Base-by-base conservation (phyloP, 2,797 vertebrate genomes). In the Heterohyrax brucei region DNA sequence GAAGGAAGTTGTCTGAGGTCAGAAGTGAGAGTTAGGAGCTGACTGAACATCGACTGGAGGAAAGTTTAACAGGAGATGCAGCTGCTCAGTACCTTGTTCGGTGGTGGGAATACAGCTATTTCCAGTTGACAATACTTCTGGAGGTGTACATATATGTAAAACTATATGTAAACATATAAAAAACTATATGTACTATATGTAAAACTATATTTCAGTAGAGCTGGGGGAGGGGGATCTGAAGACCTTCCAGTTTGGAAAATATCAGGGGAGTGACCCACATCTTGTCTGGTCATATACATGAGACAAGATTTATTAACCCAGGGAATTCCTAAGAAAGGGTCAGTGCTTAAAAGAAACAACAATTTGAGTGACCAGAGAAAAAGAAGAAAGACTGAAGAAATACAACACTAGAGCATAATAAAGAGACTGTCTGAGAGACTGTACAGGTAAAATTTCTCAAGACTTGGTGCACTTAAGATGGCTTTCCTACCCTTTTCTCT, bases 161-260 rank as follows among this genome's bases (percentile, higher is more conserved):
- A 80, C 10, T 9, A 14, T 0, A 64, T 16, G 39, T 39, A 39
- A 39, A 39, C 2, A 39, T 39, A 39, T 39, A 39, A 39, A 39
- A 39, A 39, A 39, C 39, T 39, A 39, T 39, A 39, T 39, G 39
- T 1, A 7, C 28, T 33, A 6, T 10, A 9, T 21, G 24, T 3
- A 59, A 26, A 26, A 80, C 10, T 9, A 14, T 0, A 64, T 16
- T 13, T 26, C 30, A 33, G 13, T 5, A 14, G 62, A 56, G 12
- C n/a, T 3, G 4, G 28, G 2, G 0, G 19, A 3, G 28, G 2
- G 0, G 19, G 48, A 33, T 3, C n/a, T 3, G 46, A 68, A 91
- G 66, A 21, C 5, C 61, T 78, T 33, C 26, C 7, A 3, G 30
- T 24, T 6, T 13, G 28, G 30, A 73, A 85, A 62, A 46, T 2